These are phyloP conservation scores for Chelonus formosanus DNA, from an alignment of 2,888 invertebrate species.

Conservation along the genomic window DNA sequence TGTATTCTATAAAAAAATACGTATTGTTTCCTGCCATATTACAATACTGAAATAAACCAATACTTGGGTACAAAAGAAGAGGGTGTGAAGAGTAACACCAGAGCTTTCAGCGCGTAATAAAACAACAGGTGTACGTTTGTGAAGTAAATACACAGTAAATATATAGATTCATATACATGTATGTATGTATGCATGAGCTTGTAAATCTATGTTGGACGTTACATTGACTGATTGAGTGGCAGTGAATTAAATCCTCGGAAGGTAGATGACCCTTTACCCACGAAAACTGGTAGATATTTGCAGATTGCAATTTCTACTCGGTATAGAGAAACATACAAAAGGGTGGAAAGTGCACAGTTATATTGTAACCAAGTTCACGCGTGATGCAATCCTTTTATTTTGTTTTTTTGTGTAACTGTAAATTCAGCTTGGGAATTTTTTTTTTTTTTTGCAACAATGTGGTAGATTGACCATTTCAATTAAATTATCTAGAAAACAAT, in stretches of 20 bases:
- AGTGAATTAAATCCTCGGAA: conserved; percentile 61
- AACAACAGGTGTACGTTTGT: conserved; percentile 23
- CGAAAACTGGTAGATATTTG: conserved; percentile 54
- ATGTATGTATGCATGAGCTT: conserved; percentile 2
- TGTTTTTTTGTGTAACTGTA: too few relatives aligned
- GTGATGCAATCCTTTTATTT: too few relatives aligned
- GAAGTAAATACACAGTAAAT: background rate
- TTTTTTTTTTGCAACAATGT: too few relatives aligned
- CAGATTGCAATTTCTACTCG: conserved; percentile 48
- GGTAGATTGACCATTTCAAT: too few relatives aligned
- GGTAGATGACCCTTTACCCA: conserved; percentile 37
- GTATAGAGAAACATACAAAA: conserved; percentile 12
- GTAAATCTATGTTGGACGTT: conserved; percentile 55
- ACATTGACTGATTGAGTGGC: conserved; percentile 64
- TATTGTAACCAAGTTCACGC: conserved; percentile 6
- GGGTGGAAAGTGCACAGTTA: conserved; percentile 14
- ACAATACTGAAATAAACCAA: too few relatives aligned
- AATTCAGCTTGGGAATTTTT: background rate
- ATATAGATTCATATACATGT: conserved; percentile 26
- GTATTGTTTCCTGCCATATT: too few relatives aligned
- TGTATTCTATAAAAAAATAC: too few relatives aligned
- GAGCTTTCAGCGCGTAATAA: conserved; percentile 17
- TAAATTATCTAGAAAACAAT: too few relatives aligned
- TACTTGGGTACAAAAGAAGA: too few relatives aligned
- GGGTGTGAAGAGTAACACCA: conserved; percentile 12